Conservation (phyloP, 2,888 invertebrate species). For the Pollenia angustigena region DNA sequence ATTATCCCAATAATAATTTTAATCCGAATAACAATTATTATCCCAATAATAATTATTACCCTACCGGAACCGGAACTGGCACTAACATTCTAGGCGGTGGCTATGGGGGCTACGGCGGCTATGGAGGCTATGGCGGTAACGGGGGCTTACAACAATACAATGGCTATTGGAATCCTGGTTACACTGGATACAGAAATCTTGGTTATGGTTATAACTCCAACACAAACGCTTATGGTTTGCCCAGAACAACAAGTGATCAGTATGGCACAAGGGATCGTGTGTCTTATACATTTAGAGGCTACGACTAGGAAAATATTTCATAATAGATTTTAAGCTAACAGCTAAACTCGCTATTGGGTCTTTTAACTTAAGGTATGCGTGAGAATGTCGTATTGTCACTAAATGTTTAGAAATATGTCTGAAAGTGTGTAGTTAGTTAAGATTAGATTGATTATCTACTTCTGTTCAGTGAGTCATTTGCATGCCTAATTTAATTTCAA, state of each 20-base stretch:
- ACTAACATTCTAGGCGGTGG: slow-evolving; percentile 55
- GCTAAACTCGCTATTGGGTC: neutral
- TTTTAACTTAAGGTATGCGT: slow-evolving; percentile 20
- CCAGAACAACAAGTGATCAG: slow-evolving; percentile 63
- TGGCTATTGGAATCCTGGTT: slow-evolving; percentile 86
- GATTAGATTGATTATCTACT: slow-evolving; percentile 40
- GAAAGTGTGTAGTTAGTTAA: slow-evolving; percentile 28
- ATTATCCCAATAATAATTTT: slow-evolving; percentile 66
- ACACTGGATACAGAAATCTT: slow-evolving; percentile 85
- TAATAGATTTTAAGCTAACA: neutral
- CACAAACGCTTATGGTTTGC: slow-evolving; percentile 82
- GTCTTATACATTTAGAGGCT: slow-evolving; percentile 76
- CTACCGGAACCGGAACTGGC: slow-evolving; percentile 76
- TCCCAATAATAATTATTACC: slow-evolving; percentile 84
- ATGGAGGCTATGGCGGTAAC: slow-evolving; percentile 85
- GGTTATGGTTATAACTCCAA: slow-evolving; percentile 86
- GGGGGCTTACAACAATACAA: slow-evolving; percentile 86
- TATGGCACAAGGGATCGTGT: slow-evolving; percentile 68
- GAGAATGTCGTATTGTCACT: slow-evolving; percentile 32
- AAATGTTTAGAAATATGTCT: slow-evolving; percentile 1
- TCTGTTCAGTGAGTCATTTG: slow-evolving; percentile 56
- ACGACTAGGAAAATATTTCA: slow-evolving; percentile 74
- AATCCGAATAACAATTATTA: slow-evolving; percentile 52
- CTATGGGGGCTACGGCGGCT: slow-evolving; percentile 72
- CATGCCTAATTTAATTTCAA: slow-evolving; percentile 66